These are phyloP conservation scores for Siniperca knerii DNA, from an alignment of 2,113 vertebrate species.

Conservation along the genomic window DNA sequence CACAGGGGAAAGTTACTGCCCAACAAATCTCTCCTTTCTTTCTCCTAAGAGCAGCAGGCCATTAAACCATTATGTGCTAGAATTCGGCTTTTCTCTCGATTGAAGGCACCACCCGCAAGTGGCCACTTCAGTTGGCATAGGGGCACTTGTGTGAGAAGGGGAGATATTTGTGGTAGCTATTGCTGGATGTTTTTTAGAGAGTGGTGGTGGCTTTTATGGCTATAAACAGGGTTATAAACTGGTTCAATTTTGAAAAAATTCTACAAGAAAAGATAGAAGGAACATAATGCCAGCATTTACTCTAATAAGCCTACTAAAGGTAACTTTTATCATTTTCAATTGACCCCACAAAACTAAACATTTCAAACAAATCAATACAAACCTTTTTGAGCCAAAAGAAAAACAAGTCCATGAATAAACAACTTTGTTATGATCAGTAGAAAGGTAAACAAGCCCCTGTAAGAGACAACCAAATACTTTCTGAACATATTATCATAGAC, in stretches of 20 bases:
- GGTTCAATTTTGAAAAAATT: constrained; percentile 19
- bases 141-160: constrained; percentile 33
- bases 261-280: not conserved
- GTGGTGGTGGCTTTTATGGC: constrained; percentile 1
- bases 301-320: not conserved
- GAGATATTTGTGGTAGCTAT: constrained; percentile 32
- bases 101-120: constrained; percentile 72
- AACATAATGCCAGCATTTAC: not conserved
- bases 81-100: constrained; percentile 48
- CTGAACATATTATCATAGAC: not conserved
- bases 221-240: constrained; percentile 11
- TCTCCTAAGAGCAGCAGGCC: constrained; percentile 63
- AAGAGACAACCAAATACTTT: not conserved
- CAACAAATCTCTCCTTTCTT: constrained; percentile 80
- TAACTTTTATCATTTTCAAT: not conserved
- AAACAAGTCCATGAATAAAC: not conserved
- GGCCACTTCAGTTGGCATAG: constrained; percentile 67
- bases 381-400: not conserved
- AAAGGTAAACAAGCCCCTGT: not conserved
- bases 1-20: constrained; percentile 76
- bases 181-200: constrained; percentile 8
- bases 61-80: constrained; percentile 77
- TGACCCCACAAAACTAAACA: not conserved
- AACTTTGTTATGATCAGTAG: not conserved
- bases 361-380: not conserved